Conservation (phyloP, 2,797 vertebrate genomes). For the Gallinago nigripennis region DNA sequence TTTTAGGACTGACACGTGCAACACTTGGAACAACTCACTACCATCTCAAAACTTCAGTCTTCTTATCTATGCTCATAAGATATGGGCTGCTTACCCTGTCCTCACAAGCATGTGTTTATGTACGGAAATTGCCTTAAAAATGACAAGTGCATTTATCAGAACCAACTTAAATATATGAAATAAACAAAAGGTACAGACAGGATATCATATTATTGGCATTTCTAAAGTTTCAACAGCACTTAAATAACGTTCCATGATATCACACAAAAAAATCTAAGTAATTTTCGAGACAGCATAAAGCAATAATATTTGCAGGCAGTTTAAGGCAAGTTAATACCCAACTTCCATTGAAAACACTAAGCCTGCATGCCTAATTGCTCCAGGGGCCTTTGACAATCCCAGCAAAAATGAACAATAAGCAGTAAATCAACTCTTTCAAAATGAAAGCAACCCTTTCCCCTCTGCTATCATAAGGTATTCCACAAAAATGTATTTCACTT, state of each 20-base stretch:
- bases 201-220: not conserved
- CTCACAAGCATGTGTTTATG: not conserved
- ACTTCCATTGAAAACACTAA: not conserved
- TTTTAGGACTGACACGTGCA: not conserved
- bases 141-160: not conserved
- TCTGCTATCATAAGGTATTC: not conserved
- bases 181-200: not conserved
- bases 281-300: not conserved
- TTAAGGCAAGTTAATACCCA: slow-evolving; percentile 20
- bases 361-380: not conserved
- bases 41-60: not conserved
- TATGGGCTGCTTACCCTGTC: not conserved
- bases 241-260: not conserved
- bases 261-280: not conserved
- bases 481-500: not conserved
- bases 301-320: not conserved
- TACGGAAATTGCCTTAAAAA: not conserved
- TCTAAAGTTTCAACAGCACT: not conserved
- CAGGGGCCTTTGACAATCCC: slow-evolving; percentile 9
- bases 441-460: not conserved
- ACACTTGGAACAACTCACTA: not conserved
- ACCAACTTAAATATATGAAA: not conserved
- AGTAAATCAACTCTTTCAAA: slow-evolving; percentile 8
- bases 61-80: not conserved
- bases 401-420: not conserved